Evolutionary conservation across 2,888 invertebrate genomes (phyloP).

Genomic region (Tipula vernalis): DNA sequence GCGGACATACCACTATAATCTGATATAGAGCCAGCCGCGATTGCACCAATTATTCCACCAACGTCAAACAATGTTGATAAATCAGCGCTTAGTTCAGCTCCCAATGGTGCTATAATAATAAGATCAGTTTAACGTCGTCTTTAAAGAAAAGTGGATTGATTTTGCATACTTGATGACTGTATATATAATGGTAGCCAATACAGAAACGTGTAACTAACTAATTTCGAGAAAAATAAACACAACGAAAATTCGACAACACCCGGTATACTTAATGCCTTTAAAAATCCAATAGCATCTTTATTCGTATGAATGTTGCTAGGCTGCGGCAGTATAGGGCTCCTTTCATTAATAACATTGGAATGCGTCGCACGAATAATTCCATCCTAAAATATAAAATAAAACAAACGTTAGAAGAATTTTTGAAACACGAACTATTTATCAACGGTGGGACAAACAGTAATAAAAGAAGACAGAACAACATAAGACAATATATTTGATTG

Average conservation of each 20-base stretch:
- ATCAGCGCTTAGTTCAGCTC: constrained; percentile 58
- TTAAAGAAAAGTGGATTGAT: background rate
- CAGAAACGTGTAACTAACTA: constrained; percentile 93
- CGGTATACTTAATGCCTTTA: constrained; percentile 70
- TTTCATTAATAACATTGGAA: constrained; percentile 23
- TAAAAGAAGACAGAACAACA: no score
- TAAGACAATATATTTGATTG: no score
- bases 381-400: constrained; percentile 23
- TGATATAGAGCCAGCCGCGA: constrained; percentile 73
- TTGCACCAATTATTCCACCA: constrained; percentile 83
- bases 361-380: constrained; percentile 26
- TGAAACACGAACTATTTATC: background rate
- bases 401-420: background rate
- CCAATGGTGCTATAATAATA: constrained; percentile 44
- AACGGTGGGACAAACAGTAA: background rate
- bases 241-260: constrained; percentile 89
- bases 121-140: background rate
- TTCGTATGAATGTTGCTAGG: background rate
- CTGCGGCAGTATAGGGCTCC: constrained; percentile 29
- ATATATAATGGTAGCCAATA: constrained; percentile 94
- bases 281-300: constrained; percentile 53
- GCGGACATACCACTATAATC: constrained; percentile 78
- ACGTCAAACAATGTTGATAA: constrained; percentile 74
- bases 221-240: constrained; percentile 89
- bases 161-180: constrained; percentile 61